phyloP scores from a whole-genome alignment of 2,797 vertebrate species.

The Takifugu rubripes region DNA sequence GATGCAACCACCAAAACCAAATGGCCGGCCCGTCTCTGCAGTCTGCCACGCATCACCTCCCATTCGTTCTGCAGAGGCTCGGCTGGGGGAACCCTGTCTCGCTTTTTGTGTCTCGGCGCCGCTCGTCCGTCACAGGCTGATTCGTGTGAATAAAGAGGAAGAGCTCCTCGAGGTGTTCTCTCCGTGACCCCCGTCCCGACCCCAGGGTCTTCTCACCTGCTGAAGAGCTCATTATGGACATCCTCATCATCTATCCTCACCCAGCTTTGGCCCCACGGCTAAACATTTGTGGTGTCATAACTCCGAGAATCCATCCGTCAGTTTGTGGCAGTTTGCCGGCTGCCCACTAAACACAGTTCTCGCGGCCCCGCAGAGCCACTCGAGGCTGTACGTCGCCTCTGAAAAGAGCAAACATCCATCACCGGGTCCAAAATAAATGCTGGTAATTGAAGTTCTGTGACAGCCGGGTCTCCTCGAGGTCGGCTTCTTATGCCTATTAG shows the following conservation, averaged over 20 bases:
- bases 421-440: constrained; percentile 35
- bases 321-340: constrained; percentile 51
- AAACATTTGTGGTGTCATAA: constrained; percentile 50
- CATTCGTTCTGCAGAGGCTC: constrained; percentile 25
- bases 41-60: constrained; percentile 16
- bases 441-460: constrained; percentile 37
- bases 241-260: neutral
- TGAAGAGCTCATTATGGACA: constrained; percentile 1
- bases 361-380: constrained; percentile 37
- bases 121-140: neutral
- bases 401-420: constrained; percentile 62
- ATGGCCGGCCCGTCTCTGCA: constrained; percentile 7
- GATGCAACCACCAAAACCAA: constrained; percentile 22
- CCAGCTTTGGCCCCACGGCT: constrained; percentile 28
- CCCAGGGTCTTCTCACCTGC: constrained; percentile 4
- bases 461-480: constrained; percentile 28
- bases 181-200: neutral
- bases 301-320: constrained; percentile 58
- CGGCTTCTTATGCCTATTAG: constrained; percentile 26
- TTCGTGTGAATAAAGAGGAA: constrained; percentile 17
- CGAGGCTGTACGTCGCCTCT: constrained; percentile 42
- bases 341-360: constrained; percentile 64
- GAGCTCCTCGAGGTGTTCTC: constrained; percentile 20
- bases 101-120: constrained; percentile 13
- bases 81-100: constrained; percentile 23